These are phyloP conservation scores for Xestia c-nigrum DNA, from an alignment of 2,888 invertebrate genomes.

Conservation along the genomic window DNA sequence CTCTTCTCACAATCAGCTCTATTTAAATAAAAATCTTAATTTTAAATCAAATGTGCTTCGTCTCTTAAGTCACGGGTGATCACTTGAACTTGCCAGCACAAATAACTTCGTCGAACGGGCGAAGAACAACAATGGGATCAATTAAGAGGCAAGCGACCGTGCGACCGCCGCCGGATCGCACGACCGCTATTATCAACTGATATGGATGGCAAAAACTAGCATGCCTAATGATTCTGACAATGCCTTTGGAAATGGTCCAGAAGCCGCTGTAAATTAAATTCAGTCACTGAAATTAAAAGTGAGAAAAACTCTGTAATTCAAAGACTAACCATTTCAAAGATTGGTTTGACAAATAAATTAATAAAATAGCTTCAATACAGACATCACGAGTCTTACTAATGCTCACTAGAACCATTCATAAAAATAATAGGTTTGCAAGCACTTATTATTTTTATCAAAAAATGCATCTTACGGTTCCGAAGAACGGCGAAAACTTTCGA, in stretches of 20 bases:
- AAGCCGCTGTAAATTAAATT: constrained; percentile 35
- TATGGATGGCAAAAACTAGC: constrained; percentile 53
- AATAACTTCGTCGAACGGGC: constrained; percentile 61
- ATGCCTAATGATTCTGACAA: constrained; percentile 43
- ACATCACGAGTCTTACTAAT: constrained; percentile 10
- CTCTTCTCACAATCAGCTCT: background rate
- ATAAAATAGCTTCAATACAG: background rate
- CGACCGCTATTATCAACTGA: constrained; percentile 50
- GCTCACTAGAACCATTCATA: constrained; percentile 31
- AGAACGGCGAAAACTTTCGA: constrained; percentile 59
- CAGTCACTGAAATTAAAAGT: constrained; percentile 20
- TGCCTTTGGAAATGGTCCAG: constrained; percentile 32
- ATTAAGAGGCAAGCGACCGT: constrained; percentile 68
- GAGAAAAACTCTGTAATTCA: constrained; percentile 7
- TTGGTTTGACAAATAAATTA: background rate
- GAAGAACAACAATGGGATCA: constrained; percentile 67
- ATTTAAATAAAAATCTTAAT: constrained; percentile 15
- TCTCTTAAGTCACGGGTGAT: constrained; percentile 51
- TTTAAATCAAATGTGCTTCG: constrained; percentile 26
- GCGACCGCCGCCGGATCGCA: constrained; percentile 60
- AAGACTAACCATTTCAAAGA: background rate
- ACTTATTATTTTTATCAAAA: constrained; percentile 60
- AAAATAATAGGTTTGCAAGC: constrained; percentile 46
- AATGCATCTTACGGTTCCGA: constrained; percentile 54
- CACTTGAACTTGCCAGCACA: constrained; percentile 63